A percentile compares a stretch with the other conserved stretches of the same genome.
phyloP scores from a whole-genome alignment of 2,113 vertebrate genomes.

The Lagopus muta region DNA sequence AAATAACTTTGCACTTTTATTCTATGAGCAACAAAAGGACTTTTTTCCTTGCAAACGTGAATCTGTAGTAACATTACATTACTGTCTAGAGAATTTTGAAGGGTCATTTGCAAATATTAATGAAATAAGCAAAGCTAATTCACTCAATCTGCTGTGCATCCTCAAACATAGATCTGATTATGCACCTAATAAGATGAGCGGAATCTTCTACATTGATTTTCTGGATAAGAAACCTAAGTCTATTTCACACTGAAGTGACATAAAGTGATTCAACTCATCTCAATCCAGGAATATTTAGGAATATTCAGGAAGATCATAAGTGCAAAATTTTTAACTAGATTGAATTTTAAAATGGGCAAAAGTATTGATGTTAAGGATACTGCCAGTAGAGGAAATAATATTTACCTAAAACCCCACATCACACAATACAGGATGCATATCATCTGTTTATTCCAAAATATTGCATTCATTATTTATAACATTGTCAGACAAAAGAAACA shows the following conservation, averaged over 20 bases:
- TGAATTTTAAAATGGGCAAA: neutral
- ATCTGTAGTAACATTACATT: neutral
- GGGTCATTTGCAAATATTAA: neutral
- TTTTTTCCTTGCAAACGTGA: neutral
- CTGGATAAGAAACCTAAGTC: neutral
- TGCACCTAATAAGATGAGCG: neutral
- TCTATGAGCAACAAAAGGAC: neutral
- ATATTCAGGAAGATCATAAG: neutral
- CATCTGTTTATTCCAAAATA: neutral
- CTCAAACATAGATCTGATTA: neutral
- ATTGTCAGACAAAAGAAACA: neutral
- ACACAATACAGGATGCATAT: neutral
- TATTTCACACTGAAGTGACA: neutral
- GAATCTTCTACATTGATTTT: neutral
- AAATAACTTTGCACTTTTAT: neutral
- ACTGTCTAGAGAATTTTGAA: neutral
- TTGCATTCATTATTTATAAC: neutral
- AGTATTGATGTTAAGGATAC: neutral
- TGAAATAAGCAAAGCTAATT: neutral
- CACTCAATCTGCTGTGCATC: neutral
- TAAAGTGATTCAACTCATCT: neutral
- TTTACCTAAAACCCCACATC: neutral
- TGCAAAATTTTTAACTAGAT: neutral
- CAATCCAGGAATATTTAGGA: neutral
- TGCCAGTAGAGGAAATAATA: neutral